phyloP scores from a whole-genome alignment of 2,888 invertebrate genomes.

The Mantis religiosa region DNA sequence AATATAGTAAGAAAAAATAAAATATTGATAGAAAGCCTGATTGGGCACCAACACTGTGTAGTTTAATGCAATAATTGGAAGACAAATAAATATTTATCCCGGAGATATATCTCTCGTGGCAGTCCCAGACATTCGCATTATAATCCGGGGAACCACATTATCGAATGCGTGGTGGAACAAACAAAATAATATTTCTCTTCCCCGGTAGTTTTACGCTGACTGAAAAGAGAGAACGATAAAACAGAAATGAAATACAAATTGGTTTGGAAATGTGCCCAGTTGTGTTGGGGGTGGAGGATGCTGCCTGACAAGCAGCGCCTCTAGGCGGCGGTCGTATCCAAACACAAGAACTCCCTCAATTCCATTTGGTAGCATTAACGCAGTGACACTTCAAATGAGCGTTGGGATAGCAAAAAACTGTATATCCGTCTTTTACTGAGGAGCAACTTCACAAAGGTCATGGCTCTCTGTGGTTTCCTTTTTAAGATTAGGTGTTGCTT shows the following conservation, averaged over 20 bases:
- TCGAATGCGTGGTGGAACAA: not conserved
- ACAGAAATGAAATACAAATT: not conserved
- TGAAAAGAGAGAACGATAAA: not conserved
- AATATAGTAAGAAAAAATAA: too few species aligned
- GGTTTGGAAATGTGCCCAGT: not conserved
- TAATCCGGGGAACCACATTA: not conserved
- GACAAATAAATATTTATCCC: not conserved
- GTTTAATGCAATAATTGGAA: not conserved
- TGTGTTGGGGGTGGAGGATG: not conserved
- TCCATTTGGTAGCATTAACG: not conserved
- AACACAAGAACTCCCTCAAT: not conserved
- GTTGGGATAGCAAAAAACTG: not conserved
- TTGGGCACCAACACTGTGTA: not conserved
- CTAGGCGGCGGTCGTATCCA: not conserved
- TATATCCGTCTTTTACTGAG: not conserved
- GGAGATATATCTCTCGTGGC: not conserved
- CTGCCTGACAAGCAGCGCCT: not conserved
- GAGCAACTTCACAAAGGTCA: not conserved
- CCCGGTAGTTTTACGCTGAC: not conserved
- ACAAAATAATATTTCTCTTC: not conserved
- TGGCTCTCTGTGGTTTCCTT: not conserved
- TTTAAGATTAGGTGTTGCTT: not conserved
- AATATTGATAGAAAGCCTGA: not conserved
- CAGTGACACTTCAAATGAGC: not conserved
- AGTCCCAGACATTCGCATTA: not conserved